Conservation (phyloP, 2,888 invertebrate species). For the Amitus sp. region DNA sequence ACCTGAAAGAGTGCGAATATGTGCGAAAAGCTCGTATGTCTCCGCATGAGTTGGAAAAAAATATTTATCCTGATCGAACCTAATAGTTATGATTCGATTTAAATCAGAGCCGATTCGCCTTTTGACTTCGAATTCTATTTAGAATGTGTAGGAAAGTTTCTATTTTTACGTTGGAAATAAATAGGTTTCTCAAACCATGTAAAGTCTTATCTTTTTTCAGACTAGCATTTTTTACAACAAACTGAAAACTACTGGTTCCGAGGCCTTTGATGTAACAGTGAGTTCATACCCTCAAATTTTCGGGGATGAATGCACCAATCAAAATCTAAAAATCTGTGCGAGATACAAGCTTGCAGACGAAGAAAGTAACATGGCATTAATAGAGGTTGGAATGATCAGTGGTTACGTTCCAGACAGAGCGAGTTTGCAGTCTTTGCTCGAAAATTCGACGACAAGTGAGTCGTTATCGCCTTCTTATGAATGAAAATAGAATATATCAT, state of each 20-base stretch:
- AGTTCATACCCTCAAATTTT: constrained; percentile 63
- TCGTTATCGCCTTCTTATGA: constrained; percentile 2
- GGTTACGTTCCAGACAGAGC: constrained; percentile 73
- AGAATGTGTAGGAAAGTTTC: too few species aligned
- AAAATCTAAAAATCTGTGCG: constrained; percentile 59
- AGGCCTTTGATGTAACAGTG: constrained; percentile 68
- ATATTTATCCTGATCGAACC: too few species aligned
- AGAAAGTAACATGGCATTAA: constrained; percentile 69
- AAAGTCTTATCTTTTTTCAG: constrained; percentile 53
- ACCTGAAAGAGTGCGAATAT: too few species aligned
- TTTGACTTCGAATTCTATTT: too few species aligned
- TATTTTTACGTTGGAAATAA: too few species aligned
- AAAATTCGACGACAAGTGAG: constrained; percentile 65
- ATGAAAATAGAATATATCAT: too few species aligned
- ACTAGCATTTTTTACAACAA: constrained; percentile 68
- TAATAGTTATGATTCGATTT: too few species aligned
- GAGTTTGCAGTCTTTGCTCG: constrained; percentile 69
- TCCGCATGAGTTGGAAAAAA: too few species aligned
- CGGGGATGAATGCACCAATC: constrained; percentile 66
- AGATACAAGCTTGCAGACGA: constrained; percentile 64
- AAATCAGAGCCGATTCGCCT: too few species aligned
- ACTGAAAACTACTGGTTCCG: constrained; percentile 64
- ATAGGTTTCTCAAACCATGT: too few species aligned
- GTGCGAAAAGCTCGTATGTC: too few species aligned
- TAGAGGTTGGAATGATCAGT: constrained; percentile 73